Base-by-base conservation (phyloP, 2,888 invertebrate species). In the Galerucella nymphaeae region DNA sequence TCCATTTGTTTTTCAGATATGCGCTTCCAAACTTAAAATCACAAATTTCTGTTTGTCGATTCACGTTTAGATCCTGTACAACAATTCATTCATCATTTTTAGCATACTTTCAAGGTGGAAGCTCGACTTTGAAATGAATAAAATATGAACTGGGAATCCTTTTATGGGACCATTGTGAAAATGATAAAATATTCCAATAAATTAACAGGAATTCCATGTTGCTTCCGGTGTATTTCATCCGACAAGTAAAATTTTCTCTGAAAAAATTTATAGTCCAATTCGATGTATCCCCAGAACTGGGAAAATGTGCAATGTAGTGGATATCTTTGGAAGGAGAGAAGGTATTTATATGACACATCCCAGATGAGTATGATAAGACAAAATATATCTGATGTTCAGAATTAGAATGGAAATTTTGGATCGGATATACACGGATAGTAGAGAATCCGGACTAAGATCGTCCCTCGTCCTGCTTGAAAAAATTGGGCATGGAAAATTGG, bases 171-270 rank as follows among this genome's bases (percentile, higher is more conserved):
- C 18, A 16, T 57, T 57, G 55, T 23, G 55, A 8, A 57, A 57
- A 57, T 13, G 20, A 57, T 57, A 57, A 57, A 20, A 57, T 57
- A 57, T 57, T 57, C 55, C 45, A 62, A 62, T 62, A 62, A 62
- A 62, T 45, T 62, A 62, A 62, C 62, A n/a, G 59, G 10, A 62
- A 62, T 62, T 41, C 41, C 59, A n/a, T 59, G 38, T 62, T 62
- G 16, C 13, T 41, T 62, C 45, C 38, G 18, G 11, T 62, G 41
- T 38, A 62, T 42, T 16, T 62, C 8, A 62, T 41, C 30, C 11
- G 16, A 62, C 18, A 42, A n/a, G 41, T n/a, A n/a, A 30, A 38
- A 30, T 59, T 30, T n/a, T 14, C 38, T 30, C 14, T 59, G 13
- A 38, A 59, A 59, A 59, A 38, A 30, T 59, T 8, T 38, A 30